phyloP scores from a whole-genome alignment of 1,140 invertebrate genomes.

The Nasonia longicornis region DNA sequence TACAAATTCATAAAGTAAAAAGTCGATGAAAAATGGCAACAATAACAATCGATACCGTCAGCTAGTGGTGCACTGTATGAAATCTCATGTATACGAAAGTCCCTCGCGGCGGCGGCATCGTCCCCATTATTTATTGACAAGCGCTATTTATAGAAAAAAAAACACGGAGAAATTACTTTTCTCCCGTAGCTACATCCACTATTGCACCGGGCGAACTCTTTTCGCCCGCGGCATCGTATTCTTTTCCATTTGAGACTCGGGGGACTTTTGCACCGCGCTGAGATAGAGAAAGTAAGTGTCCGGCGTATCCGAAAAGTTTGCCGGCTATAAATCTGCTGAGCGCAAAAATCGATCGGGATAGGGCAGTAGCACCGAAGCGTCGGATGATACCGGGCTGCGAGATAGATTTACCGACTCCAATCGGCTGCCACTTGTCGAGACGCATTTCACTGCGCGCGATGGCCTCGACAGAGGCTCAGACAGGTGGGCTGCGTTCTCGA shows the following conservation, averaged over 20 bases:
- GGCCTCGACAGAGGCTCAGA: background rate
- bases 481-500: background rate
- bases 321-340: background rate
- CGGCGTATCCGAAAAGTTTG: background rate
- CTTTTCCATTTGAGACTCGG: background rate
- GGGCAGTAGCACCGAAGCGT: background rate
- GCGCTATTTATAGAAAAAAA: background rate
- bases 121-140: conserved; percentile 1
- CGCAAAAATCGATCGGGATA: background rate
- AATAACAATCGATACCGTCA: background rate
- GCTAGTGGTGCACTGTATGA: background rate
- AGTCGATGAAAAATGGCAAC: background rate
- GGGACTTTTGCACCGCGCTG: background rate
- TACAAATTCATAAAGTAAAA: background rate
- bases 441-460: background rate
- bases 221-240: background rate
- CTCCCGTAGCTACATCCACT: background rate
- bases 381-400: background rate
- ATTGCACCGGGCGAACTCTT: background rate
- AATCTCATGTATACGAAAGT: background rate
- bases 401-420: conserved; percentile 15
- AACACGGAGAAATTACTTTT: background rate
- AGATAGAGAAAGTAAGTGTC: conserved; percentile 1
- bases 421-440: background rate
- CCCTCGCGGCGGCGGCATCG: background rate